Base-by-base conservation (phyloP, 23 tunicate species). In the Oikopleura dioica region DNA sequence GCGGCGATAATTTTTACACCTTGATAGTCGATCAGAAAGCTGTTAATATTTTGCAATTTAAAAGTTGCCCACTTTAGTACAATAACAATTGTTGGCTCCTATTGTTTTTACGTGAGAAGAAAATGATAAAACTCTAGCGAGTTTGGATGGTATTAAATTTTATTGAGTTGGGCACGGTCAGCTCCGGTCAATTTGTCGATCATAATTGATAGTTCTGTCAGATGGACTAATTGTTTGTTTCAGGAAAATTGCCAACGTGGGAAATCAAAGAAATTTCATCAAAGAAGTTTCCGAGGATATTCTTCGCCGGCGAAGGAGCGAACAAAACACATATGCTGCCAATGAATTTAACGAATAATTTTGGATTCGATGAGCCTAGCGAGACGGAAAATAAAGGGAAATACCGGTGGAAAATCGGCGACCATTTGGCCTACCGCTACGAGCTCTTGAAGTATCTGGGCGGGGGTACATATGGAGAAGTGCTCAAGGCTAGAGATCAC, bases 391-490 rank as follows among this genome's bases (percentile, higher is more conserved):
- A 63, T 28, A 63, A 63, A 31, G 72, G 72, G 26, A 63, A 31
- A 63, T 63, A 63, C 33, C 72, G 72, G 5, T 63, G 72, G 72
- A 63, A 23, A 23, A 23, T 63, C 33, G 89, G 89, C 1, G 99
- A 94, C 76, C 99, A 94, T 76, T 69, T 94, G 24, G 88, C 69
- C 51, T 94, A 78, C 51, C 85, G 99, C 36, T 94, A 81, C 79
- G 88, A 94, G 79, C 78, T 94, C 1, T 21, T 94, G 0, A 75
- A 79, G 58, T 80, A 79, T 32, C 85, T 94, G 9, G 99, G 95
- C 16, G 38, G 80, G 50, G 99, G 99, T n/a, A 84, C 95, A 21
- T 94, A 75, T 79, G 99, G 99, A 34, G 76, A 78, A 32, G 99
- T 87, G 32, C 83, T 94, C 29, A 77, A 68, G 23, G 95, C 88